These are phyloP conservation scores for Napeogenes inachia DNA, from an alignment of 2,888 invertebrate genomes.

Conservation along the genomic window DNA sequence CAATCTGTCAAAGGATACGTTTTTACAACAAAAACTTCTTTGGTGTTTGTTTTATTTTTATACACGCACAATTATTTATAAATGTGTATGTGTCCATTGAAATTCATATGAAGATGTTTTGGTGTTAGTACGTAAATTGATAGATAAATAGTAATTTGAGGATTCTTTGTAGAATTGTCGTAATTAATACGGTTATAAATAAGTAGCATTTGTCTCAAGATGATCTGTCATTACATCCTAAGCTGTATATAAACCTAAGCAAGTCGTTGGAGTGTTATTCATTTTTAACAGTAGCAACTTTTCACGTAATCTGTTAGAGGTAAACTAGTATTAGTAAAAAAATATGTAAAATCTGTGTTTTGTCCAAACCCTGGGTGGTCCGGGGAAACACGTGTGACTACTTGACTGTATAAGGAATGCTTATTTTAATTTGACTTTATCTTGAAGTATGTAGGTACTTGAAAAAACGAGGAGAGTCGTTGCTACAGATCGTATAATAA, in stretches of 20 bases:
- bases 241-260: no score
- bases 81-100: background rate
- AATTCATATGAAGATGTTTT: no score
- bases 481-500: background rate
- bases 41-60: background rate
- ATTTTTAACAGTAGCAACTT: no score
- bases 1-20: conserved; percentile 35
- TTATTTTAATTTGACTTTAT: background rate
- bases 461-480: background rate
- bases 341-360: conserved; percentile 4
- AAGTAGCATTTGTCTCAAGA: no score
- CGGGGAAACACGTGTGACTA: background rate
- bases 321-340: background rate
- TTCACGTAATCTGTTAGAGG: no score
- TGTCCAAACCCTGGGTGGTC: conserved; percentile 2
- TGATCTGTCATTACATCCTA: no score
- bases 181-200: no score
- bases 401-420: background rate
- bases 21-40: conserved; percentile 18
- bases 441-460: background rate
- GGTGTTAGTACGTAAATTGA: no score
- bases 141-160: no score
- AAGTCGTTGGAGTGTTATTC: no score
- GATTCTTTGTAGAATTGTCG: no score
- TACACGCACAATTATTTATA: background rate